Conservation (phyloP, 2,888 invertebrate genomes). For the Apodemia duryi region DNA sequence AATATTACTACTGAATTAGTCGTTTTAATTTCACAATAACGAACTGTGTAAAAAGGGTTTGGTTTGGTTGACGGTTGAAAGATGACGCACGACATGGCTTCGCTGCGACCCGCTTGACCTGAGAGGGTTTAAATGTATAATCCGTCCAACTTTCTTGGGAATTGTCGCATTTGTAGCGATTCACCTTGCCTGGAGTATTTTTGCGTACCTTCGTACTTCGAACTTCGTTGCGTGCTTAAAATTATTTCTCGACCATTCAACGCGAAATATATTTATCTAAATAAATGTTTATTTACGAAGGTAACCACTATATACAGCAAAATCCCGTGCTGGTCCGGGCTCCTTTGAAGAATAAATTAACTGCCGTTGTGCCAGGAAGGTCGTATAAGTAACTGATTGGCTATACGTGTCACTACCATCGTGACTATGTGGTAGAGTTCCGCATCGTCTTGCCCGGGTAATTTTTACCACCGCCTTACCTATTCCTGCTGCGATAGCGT, state of each 20-base stretch:
- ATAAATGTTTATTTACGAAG: background rate
- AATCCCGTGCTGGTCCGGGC: too few species aligned
- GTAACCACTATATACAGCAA: too few species aligned
- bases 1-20: background rate
- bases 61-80: background rate
- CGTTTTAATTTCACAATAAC: background rate
- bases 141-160: constrained; percentile 10
- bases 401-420: too few species aligned
- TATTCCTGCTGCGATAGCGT: too few species aligned
- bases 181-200: constrained; percentile 5
- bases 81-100: constrained; percentile 11
- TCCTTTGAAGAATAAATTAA: too few species aligned
- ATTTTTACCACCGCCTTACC: too few species aligned
- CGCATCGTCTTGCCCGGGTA: too few species aligned
- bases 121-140: constrained; percentile 13
- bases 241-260: background rate
- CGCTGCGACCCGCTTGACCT: constrained; percentile 2
- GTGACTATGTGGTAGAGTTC: too few species aligned
- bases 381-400: too few species aligned
- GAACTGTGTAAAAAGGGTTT: background rate
- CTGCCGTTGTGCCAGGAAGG: too few species aligned
- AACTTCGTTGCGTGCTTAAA: too few species aligned
- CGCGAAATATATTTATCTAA: background rate
- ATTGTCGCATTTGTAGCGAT: constrained; percentile 8
- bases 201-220: constrained; percentile 5